Evolutionary conservation across 92 coral and sea anemone species (phyloP).

Genomic region (Virgularia gustaviana): DNA sequence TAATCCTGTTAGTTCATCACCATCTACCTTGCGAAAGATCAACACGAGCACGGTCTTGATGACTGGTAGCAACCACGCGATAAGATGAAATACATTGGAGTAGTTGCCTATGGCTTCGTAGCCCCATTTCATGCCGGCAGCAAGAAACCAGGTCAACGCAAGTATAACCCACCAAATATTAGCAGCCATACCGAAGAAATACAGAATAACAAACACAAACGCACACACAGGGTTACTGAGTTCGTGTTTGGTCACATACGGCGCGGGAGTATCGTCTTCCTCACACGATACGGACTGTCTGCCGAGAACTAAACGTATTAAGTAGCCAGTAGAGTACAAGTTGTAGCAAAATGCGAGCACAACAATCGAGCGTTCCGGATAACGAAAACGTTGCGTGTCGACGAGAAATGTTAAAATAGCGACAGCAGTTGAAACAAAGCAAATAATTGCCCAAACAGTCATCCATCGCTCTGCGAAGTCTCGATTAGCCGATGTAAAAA

Average conservation of each 20-base stretch:
- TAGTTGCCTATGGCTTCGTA: constrained; percentile 87
- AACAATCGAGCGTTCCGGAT: constrained; percentile 87
- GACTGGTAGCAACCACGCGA: constrained; percentile 89
- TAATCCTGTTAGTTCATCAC: constrained; percentile 94
- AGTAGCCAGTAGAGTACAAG: constrained; percentile 77
- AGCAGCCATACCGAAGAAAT: constrained; percentile 96
- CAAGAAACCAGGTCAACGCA: constrained; percentile 93
- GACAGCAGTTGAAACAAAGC: constrained; percentile 70
- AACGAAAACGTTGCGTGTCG: constrained; percentile 77
- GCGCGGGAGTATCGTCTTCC: constrained; percentile 51
- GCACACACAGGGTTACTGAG: constrained; percentile 95
- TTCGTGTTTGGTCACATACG: constrained; percentile 84
- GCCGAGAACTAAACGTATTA: constrained; percentile 77
- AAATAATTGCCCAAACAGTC: constrained; percentile 79
- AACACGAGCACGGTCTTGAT: constrained; percentile 88
- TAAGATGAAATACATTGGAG: constrained; percentile 85
- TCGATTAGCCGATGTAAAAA: constrained; percentile 66
- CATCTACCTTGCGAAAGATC: constrained; percentile 89
- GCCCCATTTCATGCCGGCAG: constrained; percentile 99
- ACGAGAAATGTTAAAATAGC: constrained; percentile 77
- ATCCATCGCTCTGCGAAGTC: constrained; percentile 81
- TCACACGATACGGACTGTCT: constrained; percentile 86
- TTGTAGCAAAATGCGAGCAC: constrained; percentile 86
- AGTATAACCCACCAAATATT: constrained; percentile 98
- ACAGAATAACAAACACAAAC: constrained; percentile 78